Percentiles rank a stretch among this genome's conserved stretches.
Evolutionary conservation across 1,140 invertebrate genomes (phyloP).

Genomic region (Pissodes strobi): DNA sequence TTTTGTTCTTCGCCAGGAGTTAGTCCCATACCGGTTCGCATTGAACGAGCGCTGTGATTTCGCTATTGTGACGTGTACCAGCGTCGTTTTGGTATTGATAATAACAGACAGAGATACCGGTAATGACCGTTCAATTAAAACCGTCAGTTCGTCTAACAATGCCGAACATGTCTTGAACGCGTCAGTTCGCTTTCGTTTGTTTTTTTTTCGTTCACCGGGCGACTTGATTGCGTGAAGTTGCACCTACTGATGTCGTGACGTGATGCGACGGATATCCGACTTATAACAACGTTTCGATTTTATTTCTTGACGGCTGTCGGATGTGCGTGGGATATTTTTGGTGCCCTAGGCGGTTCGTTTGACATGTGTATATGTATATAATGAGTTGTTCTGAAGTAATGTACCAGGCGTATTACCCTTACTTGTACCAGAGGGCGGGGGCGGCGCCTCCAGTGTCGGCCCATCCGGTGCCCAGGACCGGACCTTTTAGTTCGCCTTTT

Average conservation of each 20-base stretch:
- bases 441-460: constrained; percentile 55
- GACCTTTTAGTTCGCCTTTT: constrained; percentile 54
- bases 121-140: no score
- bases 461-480: constrained; percentile 54
- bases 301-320: constrained; percentile 1
- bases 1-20: constrained; percentile 42
- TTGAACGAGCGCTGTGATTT: constrained; percentile 41
- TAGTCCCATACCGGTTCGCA: constrained; percentile 43
- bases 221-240: no score
- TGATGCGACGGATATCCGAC: constrained; percentile 9
- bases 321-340: constrained; percentile 25
- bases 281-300: neutral
- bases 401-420: constrained; percentile 64
- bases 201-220: no score
- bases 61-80: constrained; percentile 35
- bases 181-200: no score
- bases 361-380: constrained; percentile 51
- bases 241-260: no score
- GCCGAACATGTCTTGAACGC: constrained; percentile 16
- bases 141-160: no score
- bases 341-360: constrained; percentile 31
- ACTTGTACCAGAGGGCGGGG: constrained; percentile 60
- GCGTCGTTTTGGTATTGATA: no score
- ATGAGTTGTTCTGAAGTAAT: constrained; percentile 65
- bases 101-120: no score